A percentile compares a stretch with the other conserved stretches of the same genome.
Evolutionary conservation across 2,113 vertebrate genomes (phyloP).

Genomic region (Blennius ocellaris): DNA sequence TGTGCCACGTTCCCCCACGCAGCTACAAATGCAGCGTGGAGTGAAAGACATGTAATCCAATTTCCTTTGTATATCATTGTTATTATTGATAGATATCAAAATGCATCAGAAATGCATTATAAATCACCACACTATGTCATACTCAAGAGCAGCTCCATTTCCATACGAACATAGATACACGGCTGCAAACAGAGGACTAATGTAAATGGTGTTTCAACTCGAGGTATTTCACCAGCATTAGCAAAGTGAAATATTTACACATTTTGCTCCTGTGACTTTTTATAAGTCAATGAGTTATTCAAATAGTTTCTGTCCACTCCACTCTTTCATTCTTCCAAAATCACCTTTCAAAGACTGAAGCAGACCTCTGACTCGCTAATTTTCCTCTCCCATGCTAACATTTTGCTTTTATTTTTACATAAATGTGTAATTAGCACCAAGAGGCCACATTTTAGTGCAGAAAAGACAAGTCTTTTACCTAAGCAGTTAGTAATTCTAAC

Average conservation of each 20-base stretch:
- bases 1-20: conserved; percentile 36
- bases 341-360: conserved; percentile 34
- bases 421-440: conserved; percentile 71
- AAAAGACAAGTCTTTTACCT: conserved; percentile 47
- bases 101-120: conserved; percentile 67
- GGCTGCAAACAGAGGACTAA: conserved; percentile 9
- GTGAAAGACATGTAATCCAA: conserved; percentile 74
- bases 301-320: conserved; percentile 45
- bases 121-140: conserved; percentile 59
- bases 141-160: conserved; percentile 60
- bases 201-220: background rate
- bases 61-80: conserved; percentile 76
- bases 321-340: conserved; percentile 47
- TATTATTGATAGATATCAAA: conserved; percentile 75
- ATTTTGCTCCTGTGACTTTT: background rate
- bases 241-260: conserved; percentile 45
- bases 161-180: conserved; percentile 40
- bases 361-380: conserved; percentile 58
- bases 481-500: conserved; percentile 10
- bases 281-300: conserved; percentile 49
- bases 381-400: conserved; percentile 59
- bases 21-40: conserved; percentile 46
- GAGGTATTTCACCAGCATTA: conserved; percentile 20
- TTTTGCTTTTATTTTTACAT: conserved; percentile 64
- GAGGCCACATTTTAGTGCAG: conserved; percentile 65